Base-by-base conservation (phyloP, 1,140 invertebrate species). In the Drosophila nikananu region DNA sequence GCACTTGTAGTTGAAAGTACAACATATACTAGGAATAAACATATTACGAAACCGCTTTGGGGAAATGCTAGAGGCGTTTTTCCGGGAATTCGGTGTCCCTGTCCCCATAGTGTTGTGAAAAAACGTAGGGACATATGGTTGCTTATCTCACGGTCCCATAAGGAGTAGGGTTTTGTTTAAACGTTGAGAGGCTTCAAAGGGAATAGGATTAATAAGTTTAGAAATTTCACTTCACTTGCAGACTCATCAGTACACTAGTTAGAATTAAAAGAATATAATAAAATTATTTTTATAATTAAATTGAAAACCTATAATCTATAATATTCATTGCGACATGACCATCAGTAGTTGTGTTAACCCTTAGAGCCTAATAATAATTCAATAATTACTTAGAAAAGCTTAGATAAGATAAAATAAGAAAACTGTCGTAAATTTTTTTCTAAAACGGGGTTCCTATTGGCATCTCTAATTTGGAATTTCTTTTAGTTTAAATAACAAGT, bases 31-130 rank as follows among this genome's bases (percentile, higher is more conserved):
- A 3, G 12, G n/a, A 9, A 25, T 70, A n/a, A n/a, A n/a, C n/a
- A 30, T 62, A 78, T 77, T 78, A 77, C 64, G 74, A 77, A 61
- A 77, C 55, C 30, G 41, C 27, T 23, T 23, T 39, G 51, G 30
- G 73, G 48, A 41, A 41, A 17, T 17, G 46, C 17, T 35, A 7
- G 2, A 15, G 41, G 42, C 27, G 19, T 27, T 35, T 49, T 55
- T 37, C 37, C 30, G 19, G 32, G 46, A 77, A 66, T 63, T 37
- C 9, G 32, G 35, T 23, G 48, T 35, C 67, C 23, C 55, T 41
- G 23, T 46, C n/a, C 42, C 52, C 8, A 42, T 13, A 72, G 21
- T 30, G 32, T 27, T 27, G 58, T 58, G 54, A 66, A 65, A 37
- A 64, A 19, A 30, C 10, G 13, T 4, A 17, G 21, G 4, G 46